Percentiles rank a stretch among this genome's conserved stretches.
These are phyloP conservation scores for Trichopria drosophilae DNA, from an alignment of 2,888 invertebrate genomes.

Conservation along the genomic window DNA sequence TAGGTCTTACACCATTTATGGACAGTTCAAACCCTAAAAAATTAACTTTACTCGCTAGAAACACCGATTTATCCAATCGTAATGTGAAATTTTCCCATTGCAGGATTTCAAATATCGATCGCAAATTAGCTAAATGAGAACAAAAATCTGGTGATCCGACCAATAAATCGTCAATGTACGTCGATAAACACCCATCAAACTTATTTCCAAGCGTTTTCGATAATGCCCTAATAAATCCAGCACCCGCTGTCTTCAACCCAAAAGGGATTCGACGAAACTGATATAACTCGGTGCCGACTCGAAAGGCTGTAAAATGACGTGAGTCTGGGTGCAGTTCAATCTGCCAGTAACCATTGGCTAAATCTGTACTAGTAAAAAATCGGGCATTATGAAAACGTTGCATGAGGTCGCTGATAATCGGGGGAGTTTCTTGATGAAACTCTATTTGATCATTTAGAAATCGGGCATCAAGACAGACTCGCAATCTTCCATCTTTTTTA, in stretches of 20 bases:
- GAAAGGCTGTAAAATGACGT: too few species aligned
- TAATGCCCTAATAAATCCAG: too few species aligned
- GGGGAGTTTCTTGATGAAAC: slow-evolving; percentile 40
- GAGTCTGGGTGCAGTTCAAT: slow-evolving; percentile 32
- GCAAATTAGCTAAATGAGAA: slow-evolving; percentile 36
- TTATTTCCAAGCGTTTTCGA: slow-evolving; percentile 41
- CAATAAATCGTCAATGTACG: slow-evolving; percentile 38
- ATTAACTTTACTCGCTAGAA: neutral
- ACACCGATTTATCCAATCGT: slow-evolving; percentile 22
- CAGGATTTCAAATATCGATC: slow-evolving; percentile 36
- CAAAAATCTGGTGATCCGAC: slow-evolving; percentile 38
- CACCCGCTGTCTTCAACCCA: too few species aligned
- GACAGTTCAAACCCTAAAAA: slow-evolving; percentile 18
- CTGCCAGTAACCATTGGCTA: slow-evolving; percentile 38
- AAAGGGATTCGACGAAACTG: too few species aligned
- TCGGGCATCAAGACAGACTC: slow-evolving; percentile 38
- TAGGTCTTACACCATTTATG: slow-evolving; percentile 6
- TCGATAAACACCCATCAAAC: slow-evolving; percentile 9
- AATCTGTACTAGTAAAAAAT: slow-evolving; percentile 33
- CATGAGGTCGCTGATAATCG: slow-evolving; percentile 30
- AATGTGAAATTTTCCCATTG: too few species aligned
- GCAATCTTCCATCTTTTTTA: neutral
- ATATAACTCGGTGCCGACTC: too few species aligned
- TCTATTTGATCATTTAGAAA: slow-evolving; percentile 38
- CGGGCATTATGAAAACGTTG: slow-evolving; percentile 32